Evolutionary conservation across 2,888 invertebrate species (phyloP).

Genomic region (Limenitis camilla): DNA sequence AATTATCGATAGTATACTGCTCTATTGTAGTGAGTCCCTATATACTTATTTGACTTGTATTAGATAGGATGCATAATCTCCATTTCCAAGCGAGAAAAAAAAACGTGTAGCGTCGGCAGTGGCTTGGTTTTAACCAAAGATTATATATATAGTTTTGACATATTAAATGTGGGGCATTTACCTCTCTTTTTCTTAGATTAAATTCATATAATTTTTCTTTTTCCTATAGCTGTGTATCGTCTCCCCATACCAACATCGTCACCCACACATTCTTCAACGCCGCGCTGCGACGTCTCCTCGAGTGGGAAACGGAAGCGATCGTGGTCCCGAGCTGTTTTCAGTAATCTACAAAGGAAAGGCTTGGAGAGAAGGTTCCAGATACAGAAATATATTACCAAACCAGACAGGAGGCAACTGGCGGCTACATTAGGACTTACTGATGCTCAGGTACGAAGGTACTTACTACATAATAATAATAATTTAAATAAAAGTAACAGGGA

Average conservation of each 20-base stretch:
- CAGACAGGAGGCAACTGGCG: conserved; percentile 92
- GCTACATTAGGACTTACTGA: conserved; percentile 94
- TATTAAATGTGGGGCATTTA: neutral
- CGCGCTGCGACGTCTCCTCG: conserved; percentile 69
- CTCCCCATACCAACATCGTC: conserved; percentile 56
- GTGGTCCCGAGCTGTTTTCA: conserved; percentile 96
- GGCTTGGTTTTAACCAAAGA: too few relatives aligned
- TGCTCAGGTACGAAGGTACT: conserved; percentile 80
- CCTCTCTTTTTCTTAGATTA: too few relatives aligned
- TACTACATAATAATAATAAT: neutral
- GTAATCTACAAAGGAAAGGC: conserved; percentile 94
- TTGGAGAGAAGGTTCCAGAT: conserved; percentile 93
- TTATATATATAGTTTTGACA: too few relatives aligned
- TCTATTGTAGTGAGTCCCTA: too few relatives aligned
- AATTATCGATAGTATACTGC: too few relatives aligned
- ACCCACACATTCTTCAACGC: conserved; percentile 51
- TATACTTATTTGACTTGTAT: too few relatives aligned
- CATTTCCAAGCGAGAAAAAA: too few relatives aligned
- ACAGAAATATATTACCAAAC: conserved; percentile 97
- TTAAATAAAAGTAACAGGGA: neutral
- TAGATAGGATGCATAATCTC: too few relatives aligned
- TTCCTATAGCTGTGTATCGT: conserved; percentile 60
- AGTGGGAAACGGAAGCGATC: conserved; percentile 87
- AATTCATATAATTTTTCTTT: too few relatives aligned
- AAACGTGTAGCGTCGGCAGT: too few relatives aligned